Evolutionary conservation across 2,797 vertebrate species (phyloP).

Genomic region (Coendou prehensilis): DNA sequence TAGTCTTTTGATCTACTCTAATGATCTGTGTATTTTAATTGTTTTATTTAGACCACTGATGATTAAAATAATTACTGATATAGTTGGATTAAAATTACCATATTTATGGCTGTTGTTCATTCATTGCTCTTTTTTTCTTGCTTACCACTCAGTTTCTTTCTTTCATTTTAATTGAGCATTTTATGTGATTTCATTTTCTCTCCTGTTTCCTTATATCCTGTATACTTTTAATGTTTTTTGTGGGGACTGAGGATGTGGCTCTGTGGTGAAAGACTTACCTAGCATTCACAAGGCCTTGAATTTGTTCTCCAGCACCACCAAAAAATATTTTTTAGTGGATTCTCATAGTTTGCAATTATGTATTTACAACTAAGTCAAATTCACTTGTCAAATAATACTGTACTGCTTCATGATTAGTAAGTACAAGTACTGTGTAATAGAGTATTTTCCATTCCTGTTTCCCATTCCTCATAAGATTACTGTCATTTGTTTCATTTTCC

Average conservation of each 20-base stretch:
- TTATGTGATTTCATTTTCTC: constrained; percentile 1
- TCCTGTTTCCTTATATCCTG: not conserved
- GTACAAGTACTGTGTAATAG: not conserved
- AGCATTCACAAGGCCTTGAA: not conserved
- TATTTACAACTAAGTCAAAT: not conserved
- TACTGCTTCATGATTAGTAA: not conserved
- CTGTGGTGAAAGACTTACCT: not conserved
- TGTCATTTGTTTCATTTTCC: constrained; percentile 6
- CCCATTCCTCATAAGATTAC: not conserved
- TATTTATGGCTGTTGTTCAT: not conserved
- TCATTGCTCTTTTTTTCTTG: not conserved
- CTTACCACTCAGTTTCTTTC: not conserved
- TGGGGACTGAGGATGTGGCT: not conserved
- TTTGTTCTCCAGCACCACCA: not conserved
- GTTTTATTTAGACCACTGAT: not conserved
- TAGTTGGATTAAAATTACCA: not conserved
- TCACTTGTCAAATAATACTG: constrained; percentile 3
- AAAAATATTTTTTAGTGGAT: not conserved
- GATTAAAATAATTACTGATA: constrained; percentile 13
- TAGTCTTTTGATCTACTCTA: not conserved
- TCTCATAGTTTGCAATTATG: not conserved
- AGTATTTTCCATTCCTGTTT: not conserved
- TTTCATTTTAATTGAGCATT: constrained; percentile 28
- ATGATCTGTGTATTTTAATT: not conserved
- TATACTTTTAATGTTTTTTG: not conserved